These are phyloP conservation scores for Phlogophora meticulosa DNA, from an alignment of 2,888 invertebrate genomes.

Conservation along the genomic window DNA sequence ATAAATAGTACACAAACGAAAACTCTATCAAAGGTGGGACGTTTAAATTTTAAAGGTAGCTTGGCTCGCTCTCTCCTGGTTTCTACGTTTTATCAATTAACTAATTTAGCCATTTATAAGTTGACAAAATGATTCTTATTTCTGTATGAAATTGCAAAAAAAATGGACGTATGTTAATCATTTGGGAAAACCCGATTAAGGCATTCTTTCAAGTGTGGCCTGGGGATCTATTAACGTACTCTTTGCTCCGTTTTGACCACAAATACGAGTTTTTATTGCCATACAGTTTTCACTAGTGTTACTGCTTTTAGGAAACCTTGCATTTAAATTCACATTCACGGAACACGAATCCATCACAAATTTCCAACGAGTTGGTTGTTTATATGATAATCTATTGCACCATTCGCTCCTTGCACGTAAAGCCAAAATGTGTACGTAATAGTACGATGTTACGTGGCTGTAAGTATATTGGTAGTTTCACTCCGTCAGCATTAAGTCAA, in stretches of 20 bases:
- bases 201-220: no score
- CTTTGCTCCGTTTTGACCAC: slow-evolving; percentile 7
- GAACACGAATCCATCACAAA: slow-evolving; percentile 63
- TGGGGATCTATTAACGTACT: not conserved
- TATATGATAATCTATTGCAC: slow-evolving; percentile 73
- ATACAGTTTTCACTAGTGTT: slow-evolving; percentile 11
- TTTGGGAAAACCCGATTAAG: no score
- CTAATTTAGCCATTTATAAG: no score
- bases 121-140: no score
- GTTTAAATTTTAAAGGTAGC: no score
- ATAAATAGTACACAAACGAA: no score
- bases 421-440: slow-evolving; percentile 53
- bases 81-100: no score
- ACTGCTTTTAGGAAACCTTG: slow-evolving; percentile 42
- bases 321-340: slow-evolving; percentile 54
- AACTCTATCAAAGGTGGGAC: no score
- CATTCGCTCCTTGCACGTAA: slow-evolving; percentile 68
- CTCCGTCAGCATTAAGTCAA: slow-evolving; percentile 39
- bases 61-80: no score
- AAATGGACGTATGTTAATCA: no score
- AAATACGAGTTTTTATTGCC: slow-evolving; percentile 16
- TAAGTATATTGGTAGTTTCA: slow-evolving; percentile 23
- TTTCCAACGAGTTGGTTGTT: slow-evolving; percentile 64
- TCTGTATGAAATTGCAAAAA: no score
- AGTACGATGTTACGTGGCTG: slow-evolving; percentile 26